Evolutionary conservation across 2,797 vertebrate species (phyloP), one percentile per base, ranked within the genome.

Genomic region (Pseudocheirus occidentalis): DNA sequence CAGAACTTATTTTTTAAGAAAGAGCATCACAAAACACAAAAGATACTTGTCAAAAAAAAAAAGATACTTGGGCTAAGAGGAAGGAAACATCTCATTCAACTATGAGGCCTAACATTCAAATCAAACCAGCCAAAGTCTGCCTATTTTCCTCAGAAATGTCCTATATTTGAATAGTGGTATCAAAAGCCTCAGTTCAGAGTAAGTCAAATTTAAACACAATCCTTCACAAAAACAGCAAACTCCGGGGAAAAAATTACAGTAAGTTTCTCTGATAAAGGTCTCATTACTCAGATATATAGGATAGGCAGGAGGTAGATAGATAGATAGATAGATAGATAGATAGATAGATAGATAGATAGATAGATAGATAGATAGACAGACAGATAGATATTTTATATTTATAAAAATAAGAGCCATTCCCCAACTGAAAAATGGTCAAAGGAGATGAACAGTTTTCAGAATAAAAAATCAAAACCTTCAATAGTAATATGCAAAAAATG

Each of bases 81-180:
- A 55, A 81, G 91, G 73, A 96, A 97, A 94, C 52, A 93, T 28
- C 21, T 34, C 55, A 81, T 53, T 11, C 91, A 90, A 95, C 92
- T 46, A 89, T 91, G 95, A 95, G 54, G 54, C 93, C 59, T 31
- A 91, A n/a, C 31, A 93, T 94, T 55, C 93, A 95, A 57, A 92
- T 90, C 21, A 57, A 94, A 53, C 5, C 27, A 46, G 11, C 57
- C 54, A 14, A 58, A 58, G 16, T 66, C 12, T 52, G 18, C 13
- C 31, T 66, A n/a, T 34, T n/a, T 13, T 66, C 59, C 31, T 59
- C 3, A 14, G 31, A 66, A 31, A 34, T 34, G 34, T 34, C 34
- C 59, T 62, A 62, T 34, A 66, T 34, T 34, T 66, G 31, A 13
- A 59, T 4, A 66, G 27, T 29, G 59, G 59, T 31, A 62, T 66